These are phyloP conservation scores for Dorcus hopei DNA, from an alignment of 2,888 invertebrate species.

Conservation along the genomic window DNA sequence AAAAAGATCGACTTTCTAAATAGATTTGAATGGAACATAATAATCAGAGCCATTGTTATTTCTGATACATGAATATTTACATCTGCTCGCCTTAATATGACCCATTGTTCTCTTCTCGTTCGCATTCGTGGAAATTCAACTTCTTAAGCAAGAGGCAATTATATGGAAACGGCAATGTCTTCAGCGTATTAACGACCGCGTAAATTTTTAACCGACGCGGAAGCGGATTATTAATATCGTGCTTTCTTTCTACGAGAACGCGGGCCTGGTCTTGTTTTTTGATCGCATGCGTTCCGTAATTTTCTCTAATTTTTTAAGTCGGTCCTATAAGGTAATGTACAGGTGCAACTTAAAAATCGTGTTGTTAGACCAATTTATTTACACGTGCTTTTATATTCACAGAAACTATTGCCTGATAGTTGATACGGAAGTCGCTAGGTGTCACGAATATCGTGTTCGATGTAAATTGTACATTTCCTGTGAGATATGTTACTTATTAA, in stretches of 20 bases:
- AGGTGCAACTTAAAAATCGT: conserved; percentile 26
- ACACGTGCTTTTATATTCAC: conserved; percentile 26
- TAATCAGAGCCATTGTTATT: conserved; percentile 36
- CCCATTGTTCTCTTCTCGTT: conserved; percentile 35
- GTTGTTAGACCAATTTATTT: conserved; percentile 25
- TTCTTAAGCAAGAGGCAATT: conserved; percentile 31
- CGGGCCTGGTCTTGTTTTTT: neutral
- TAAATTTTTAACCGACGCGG: conserved; percentile 10
- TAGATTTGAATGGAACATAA: conserved; percentile 31
- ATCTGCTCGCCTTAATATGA: conserved; percentile 36
- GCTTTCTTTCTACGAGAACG: neutral
- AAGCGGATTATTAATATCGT: conserved; percentile 8
- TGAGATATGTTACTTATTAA: conserved; percentile 14
- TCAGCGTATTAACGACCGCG: conserved; percentile 14
- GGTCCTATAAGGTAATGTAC: conserved; percentile 11
- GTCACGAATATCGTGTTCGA: conserved; percentile 34
- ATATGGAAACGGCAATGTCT: conserved; percentile 28
- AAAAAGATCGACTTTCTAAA: conserved; percentile 34
- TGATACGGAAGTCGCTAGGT: conserved; percentile 32
- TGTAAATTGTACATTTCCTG: conserved; percentile 33
- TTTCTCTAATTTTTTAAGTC: conserved; percentile 3
- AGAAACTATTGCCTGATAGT: conserved; percentile 24
- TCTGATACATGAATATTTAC: conserved; percentile 37
- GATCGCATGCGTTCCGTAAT: conserved; percentile 13
- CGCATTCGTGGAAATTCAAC: conserved; percentile 34